A percentile compares a stretch with the other conserved stretches of the same genome.
Evolutionary conservation across 2,888 invertebrate species (phyloP).

Genomic region (Cephus pulcher): DNA sequence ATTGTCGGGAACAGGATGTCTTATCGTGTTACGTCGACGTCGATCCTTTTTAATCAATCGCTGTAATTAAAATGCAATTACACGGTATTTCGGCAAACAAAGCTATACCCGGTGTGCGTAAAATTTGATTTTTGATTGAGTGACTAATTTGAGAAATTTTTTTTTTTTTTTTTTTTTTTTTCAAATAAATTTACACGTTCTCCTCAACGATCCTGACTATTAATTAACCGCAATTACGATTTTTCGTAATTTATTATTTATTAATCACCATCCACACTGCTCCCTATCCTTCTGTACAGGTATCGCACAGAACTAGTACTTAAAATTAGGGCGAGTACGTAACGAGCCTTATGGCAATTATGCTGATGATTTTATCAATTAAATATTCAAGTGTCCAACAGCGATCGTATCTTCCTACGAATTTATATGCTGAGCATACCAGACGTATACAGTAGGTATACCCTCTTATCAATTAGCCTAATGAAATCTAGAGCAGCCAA

Average conservation of each 20-base stretch:
- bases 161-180: too few species aligned
- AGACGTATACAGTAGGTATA: neutral
- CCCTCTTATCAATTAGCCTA: constrained; percentile 14
- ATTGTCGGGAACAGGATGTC: neutral
- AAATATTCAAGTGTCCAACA: constrained; percentile 34
- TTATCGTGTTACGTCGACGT: neutral
- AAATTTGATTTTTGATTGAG: neutral
- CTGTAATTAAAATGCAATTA: neutral
- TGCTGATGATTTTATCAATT: constrained; percentile 38
- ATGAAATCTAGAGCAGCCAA: constrained; percentile 12
- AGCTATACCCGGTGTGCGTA: neutral
- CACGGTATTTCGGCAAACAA: neutral
- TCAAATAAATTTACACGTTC: too few species aligned
- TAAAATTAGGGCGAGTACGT: neutral
- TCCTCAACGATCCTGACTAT: neutral
- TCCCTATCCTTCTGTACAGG: neutral
- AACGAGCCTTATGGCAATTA: constrained; percentile 30
- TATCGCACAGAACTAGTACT: neutral
- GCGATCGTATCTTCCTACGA: constrained; percentile 37
- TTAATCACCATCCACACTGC: neutral
- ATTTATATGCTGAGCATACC: constrained; percentile 22
- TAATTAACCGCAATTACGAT: neutral
- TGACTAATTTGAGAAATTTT: too few species aligned
- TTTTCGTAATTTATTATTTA: neutral
- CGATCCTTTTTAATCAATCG: neutral